These are phyloP conservation scores for Delichon dasypus DNA, from an alignment of 2,797 vertebrate genomes.

Conservation along the genomic window DNA sequence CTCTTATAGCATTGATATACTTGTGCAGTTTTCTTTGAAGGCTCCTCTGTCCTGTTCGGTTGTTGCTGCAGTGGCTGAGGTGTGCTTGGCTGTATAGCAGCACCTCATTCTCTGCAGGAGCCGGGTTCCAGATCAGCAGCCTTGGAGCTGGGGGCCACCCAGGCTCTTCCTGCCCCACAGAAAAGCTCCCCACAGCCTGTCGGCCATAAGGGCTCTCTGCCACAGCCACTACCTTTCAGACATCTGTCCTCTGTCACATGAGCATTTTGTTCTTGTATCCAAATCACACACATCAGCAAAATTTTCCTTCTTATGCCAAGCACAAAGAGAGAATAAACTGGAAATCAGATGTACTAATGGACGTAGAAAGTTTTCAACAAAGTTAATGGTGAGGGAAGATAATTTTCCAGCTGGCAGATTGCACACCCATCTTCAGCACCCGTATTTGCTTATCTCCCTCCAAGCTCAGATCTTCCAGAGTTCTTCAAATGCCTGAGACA, in stretches of 20 bases:
- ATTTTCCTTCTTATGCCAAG: background rate
- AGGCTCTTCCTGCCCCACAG: background rate
- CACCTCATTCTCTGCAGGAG: background rate
- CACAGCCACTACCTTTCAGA: background rate
- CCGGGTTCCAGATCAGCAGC: background rate
- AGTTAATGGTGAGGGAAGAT: background rate
- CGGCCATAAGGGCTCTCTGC: background rate
- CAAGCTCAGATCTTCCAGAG: slow-evolving; percentile 26
- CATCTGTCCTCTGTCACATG: background rate
- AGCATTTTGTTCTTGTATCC: background rate
- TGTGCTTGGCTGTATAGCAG: background rate
- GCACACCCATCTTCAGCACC: slow-evolving; percentile 19
- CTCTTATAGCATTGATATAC: background rate
- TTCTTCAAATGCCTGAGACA: slow-evolving; percentile 26
- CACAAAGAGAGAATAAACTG: background rate
- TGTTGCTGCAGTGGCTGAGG: background rate
- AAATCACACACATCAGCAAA: background rate
- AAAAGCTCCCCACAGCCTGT: rapidly evolving
- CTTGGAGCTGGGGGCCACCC: background rate
- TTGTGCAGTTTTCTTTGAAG: background rate
- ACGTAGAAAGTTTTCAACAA: background rate
- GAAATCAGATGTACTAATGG: background rate
- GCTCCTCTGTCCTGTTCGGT: background rate
- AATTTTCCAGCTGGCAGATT: slow-evolving; percentile 38
- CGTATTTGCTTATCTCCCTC: slow-evolving; percentile 13